A percentile compares a stretch with the other conserved stretches of the same genome.
Evolutionary conservation across 1,140 invertebrate species (phyloP).

Genomic region (Cepaea nemoralis): DNA sequence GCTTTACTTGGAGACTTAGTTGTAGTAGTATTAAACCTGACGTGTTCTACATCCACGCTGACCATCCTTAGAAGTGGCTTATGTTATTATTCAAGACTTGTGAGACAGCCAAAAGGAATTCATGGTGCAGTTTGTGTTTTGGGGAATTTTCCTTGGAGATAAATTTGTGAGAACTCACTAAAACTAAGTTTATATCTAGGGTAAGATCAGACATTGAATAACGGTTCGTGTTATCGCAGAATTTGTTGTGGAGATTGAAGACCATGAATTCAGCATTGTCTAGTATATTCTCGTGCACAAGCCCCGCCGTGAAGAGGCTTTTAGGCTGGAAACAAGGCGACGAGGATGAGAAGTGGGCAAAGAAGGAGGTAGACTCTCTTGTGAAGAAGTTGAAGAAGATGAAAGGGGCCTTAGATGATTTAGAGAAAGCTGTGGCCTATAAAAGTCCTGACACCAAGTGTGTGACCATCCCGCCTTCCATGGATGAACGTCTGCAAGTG

Average conservation of each 20-base stretch:
- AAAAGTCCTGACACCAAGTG: slow-evolving; percentile 95
- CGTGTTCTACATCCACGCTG: too few relatives aligned
- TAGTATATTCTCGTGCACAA: slow-evolving; percentile 94
- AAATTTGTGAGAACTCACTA: too few relatives aligned
- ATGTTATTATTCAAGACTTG: too few relatives aligned
- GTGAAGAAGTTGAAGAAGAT: slow-evolving; percentile 97
- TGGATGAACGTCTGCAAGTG: slow-evolving; percentile 91
- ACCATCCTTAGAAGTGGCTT: too few relatives aligned
- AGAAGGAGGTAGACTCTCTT: slow-evolving; percentile 97
- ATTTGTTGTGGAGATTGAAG: background rate
- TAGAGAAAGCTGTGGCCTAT: slow-evolving; percentile 93
- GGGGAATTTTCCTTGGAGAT: too few relatives aligned
- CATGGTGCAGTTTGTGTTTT: too few relatives aligned
- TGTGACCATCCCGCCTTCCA: slow-evolving; percentile 95
- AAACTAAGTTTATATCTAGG: too few relatives aligned
- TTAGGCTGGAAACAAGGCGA: slow-evolving; percentile 97
- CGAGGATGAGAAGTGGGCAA: slow-evolving; percentile 99
- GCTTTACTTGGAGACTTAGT: too few relatives aligned
- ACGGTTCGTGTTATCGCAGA: too few relatives aligned
- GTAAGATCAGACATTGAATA: too few relatives aligned
- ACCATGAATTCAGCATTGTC: slow-evolving; percentile 65
- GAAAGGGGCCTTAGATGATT: slow-evolving; percentile 94
- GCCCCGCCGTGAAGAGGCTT: slow-evolving; percentile 94
- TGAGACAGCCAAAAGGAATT: too few relatives aligned
- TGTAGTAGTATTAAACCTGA: too few relatives aligned